These are phyloP conservation scores for Poeciliopsis turrubarensis DNA, from an alignment of 2,113 vertebrate genomes.

Conservation along the genomic window DNA sequence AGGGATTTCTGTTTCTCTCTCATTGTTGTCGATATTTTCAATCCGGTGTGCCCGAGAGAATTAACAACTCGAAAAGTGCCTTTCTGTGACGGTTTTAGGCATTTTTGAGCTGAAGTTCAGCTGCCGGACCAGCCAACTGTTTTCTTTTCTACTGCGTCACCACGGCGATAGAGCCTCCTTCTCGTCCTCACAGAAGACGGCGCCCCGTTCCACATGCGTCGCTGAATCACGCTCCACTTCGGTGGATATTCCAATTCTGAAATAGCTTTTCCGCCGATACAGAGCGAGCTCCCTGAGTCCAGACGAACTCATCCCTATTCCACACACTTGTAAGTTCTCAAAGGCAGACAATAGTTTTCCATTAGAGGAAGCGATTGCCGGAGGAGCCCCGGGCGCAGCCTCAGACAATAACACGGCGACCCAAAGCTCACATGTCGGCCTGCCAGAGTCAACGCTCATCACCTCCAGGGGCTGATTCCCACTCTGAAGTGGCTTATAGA, in stretches of 20 bases:
- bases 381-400: constrained; percentile 55
- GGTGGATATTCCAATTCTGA: constrained; percentile 69
- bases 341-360: constrained; percentile 75
- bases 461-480: constrained; percentile 52
- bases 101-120: constrained; percentile 31
- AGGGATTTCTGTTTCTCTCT: constrained; percentile 36
- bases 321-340: constrained; percentile 56
- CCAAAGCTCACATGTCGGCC: constrained; percentile 43
- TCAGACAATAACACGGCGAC: constrained; percentile 68
- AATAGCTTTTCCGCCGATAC: constrained; percentile 58
- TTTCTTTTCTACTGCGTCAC: constrained; percentile 11
- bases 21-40: constrained; percentile 47
- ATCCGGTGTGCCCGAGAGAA: constrained; percentile 41
- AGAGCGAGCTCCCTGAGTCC: constrained; percentile 63
- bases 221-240: constrained; percentile 69
- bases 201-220: constrained; percentile 47
- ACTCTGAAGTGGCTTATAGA: constrained; percentile 64
- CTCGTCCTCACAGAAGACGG: constrained; percentile 9
- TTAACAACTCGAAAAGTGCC: constrained; percentile 65
- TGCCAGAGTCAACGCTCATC: constrained; percentile 59
- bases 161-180: constrained; percentile 24
- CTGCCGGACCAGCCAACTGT: constrained; percentile 4
- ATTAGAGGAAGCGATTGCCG: constrained; percentile 76
- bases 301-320: constrained; percentile 60
- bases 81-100: constrained; percentile 49